phyloP scores from a whole-genome alignment of 2,888 invertebrate species.

The Pammene aurita region DNA sequence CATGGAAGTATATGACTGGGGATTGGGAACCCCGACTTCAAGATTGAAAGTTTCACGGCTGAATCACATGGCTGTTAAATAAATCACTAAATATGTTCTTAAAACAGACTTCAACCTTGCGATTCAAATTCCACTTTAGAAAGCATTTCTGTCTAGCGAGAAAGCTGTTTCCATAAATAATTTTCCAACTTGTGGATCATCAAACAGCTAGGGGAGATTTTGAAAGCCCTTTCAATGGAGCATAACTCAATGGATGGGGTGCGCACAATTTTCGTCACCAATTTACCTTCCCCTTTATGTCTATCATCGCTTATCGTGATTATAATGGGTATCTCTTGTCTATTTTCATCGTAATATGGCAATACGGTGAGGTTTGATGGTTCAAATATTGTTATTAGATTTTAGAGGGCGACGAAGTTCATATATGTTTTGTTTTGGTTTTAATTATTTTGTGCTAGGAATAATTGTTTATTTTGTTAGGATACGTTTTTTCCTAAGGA shows the following conservation, averaged over 20 bases:
- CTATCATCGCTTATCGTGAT: conserved; percentile 39
- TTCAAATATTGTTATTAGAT: conserved; percentile 20
- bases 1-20: too few relatives aligned
- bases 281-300: conserved; percentile 40
- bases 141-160: conserved; percentile 16
- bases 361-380: conserved; percentile 26
- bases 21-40: neutral
- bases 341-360: conserved; percentile 33
- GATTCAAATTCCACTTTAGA: conserved; percentile 25
- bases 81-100: neutral
- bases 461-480: too few relatives aligned
- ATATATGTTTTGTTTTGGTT: neutral
- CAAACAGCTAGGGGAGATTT: conserved; percentile 40
- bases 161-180: conserved; percentile 41
- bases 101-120: conserved; percentile 5
- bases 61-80: neutral
- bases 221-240: conserved; percentile 42
- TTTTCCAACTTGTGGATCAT: conserved; percentile 40
- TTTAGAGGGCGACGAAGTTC: neutral
- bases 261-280: conserved; percentile 41
- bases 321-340: conserved; percentile 33
- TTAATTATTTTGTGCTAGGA: neutral
- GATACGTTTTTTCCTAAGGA: too few relatives aligned
- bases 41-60: neutral
- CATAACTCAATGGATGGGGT: conserved; percentile 41